phyloP scores from a whole-genome alignment of 2,797 vertebrate genomes.

The Apogon talboti region DNA sequence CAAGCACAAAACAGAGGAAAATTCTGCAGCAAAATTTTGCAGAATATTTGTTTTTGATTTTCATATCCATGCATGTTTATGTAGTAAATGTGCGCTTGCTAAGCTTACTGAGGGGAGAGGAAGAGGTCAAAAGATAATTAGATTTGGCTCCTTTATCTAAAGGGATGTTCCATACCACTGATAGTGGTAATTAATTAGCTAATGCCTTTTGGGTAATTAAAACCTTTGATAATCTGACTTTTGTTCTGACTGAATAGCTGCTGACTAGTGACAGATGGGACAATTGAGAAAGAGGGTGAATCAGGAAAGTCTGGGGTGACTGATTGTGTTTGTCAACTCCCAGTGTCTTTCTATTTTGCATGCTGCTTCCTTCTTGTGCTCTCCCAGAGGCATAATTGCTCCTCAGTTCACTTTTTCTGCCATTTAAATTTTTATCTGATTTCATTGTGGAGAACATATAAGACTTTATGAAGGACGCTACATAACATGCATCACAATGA shows the following conservation, averaged over 20 bases:
- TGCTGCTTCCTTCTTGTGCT: background rate
- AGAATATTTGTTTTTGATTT: constrained; percentile 55
- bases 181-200: constrained; percentile 77
- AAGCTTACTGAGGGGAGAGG: constrained; percentile 47
- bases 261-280: constrained; percentile 53
- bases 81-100: constrained; percentile 38
- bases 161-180: constrained; percentile 70
- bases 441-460: constrained; percentile 13
- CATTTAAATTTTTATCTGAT: constrained; percentile 30
- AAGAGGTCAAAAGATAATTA: constrained; percentile 72
- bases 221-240: constrained; percentile 71
- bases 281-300: constrained; percentile 23
- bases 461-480: constrained; percentile 26
- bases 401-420: background rate
- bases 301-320: constrained; percentile 21
- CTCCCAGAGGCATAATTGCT: background rate
- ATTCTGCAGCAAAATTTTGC: constrained; percentile 37
- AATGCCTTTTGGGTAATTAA: constrained; percentile 73
- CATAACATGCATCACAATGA: constrained; percentile 29
- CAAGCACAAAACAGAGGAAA: constrained; percentile 23
- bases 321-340: constrained; percentile 32
- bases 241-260: constrained; percentile 65
- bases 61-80: constrained; percentile 32
- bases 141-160: constrained; percentile 66
- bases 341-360: constrained; percentile 8